Evolutionary conservation across 2,797 vertebrate species (phyloP).

Genomic region (Karalla daura): DNA sequence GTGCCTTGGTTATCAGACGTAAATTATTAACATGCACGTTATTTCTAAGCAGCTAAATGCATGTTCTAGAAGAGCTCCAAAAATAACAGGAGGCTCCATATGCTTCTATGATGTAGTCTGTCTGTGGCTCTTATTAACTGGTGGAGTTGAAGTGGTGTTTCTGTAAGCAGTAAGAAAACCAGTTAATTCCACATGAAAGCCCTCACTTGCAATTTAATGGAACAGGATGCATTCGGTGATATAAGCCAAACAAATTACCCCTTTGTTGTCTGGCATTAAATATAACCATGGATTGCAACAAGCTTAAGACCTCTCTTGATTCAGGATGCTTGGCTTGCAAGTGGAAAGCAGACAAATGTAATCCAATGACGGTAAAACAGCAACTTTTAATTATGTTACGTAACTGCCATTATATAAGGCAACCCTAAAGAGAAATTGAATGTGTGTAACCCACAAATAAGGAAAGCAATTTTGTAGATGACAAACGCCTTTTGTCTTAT

Average conservation of each 20-base stretch:
- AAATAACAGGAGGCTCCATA: background rate
- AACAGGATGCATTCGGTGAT: constrained; percentile 55
- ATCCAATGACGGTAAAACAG: constrained; percentile 55
- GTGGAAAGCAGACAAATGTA: constrained; percentile 51
- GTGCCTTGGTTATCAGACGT: background rate
- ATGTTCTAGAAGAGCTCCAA: constrained; percentile 2
- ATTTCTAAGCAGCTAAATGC: constrained; percentile 12
- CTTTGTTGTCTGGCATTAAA: constrained; percentile 62
- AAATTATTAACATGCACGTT: constrained; percentile 11
- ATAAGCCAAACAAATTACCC: constrained; percentile 55
- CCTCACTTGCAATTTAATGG: constrained; percentile 47
- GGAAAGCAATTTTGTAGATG: constrained; percentile 26
- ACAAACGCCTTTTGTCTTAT: constrained; percentile 41
- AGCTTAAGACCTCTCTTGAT: constrained; percentile 54
- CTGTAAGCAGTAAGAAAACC: constrained; percentile 35
- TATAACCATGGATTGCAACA: constrained; percentile 42
- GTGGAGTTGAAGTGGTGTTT: constrained; percentile 28
- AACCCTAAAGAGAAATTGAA: constrained; percentile 50
- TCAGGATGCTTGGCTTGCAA: constrained; percentile 49
- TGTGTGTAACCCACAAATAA: constrained; percentile 28
- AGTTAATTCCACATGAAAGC: constrained; percentile 58
- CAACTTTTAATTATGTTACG: constrained; percentile 75
- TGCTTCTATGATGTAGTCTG: constrained; percentile 8
- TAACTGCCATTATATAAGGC: constrained; percentile 69
- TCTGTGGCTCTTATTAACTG: constrained; percentile 25